These are phyloP conservation scores for Thaumatotibia leucotreta DNA, from an alignment of 1,140 invertebrate species.

Conservation along the genomic window DNA sequence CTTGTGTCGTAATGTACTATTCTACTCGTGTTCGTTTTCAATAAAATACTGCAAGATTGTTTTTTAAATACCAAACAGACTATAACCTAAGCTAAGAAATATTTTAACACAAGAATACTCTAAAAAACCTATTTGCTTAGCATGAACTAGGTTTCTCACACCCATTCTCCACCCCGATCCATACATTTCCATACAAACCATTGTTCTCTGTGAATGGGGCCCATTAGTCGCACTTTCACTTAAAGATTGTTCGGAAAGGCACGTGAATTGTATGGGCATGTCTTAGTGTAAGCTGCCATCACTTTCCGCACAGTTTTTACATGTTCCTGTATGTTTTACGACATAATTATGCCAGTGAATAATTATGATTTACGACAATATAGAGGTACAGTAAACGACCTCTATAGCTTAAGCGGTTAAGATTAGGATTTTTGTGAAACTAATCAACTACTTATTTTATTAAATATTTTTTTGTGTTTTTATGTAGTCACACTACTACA, in stretches of 20 bases:
- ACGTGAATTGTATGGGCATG: not conserved
- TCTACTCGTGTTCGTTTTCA: too few species aligned
- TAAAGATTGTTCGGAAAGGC: not conserved
- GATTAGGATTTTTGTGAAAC: too few species aligned
- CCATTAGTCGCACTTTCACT: not conserved
- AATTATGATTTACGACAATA: not conserved
- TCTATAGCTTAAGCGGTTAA: too few species aligned
- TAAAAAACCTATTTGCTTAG: too few species aligned
- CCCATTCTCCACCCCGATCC: not conserved
- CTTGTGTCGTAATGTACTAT: too few species aligned
- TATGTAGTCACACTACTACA: too few species aligned
- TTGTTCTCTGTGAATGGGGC: not conserved
- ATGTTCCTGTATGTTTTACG: not conserved
- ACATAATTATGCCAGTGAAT: not conserved
- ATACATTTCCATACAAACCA: not conserved
- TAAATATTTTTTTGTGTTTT: too few species aligned
- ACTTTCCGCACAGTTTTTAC: not conserved
- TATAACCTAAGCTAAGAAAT: too few species aligned
- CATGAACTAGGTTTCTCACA: not conserved
- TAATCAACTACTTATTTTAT: too few species aligned
- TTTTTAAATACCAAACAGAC: too few species aligned
- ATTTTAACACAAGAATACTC: too few species aligned
- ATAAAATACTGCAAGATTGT: too few species aligned
- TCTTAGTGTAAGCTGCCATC: not conserved
- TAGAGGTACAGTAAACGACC: not conserved